Evolutionary conservation across 2,113 vertebrate species (phyloP).

Genomic region (Cyphomyrus discorhynchus): DNA sequence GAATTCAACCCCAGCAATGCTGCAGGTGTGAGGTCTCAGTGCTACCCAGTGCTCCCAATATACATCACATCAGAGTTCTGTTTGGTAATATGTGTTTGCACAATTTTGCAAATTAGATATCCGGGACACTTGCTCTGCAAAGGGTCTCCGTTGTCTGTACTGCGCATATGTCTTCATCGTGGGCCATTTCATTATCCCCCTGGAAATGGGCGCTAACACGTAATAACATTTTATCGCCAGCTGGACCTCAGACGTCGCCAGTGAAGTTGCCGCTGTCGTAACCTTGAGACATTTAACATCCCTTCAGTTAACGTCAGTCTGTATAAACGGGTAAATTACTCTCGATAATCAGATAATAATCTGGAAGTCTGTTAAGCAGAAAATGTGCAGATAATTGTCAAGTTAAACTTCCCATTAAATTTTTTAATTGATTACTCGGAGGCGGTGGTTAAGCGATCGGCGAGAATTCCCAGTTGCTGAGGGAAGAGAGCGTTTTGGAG

Average conservation of each 20-base stretch:
- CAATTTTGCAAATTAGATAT: background rate
- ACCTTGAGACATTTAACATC: background rate
- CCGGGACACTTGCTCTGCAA: background rate
- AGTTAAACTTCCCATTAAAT: background rate
- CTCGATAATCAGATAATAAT: conserved; percentile 10
- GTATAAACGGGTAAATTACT: background rate
- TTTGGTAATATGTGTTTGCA: background rate
- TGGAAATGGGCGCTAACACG: background rate
- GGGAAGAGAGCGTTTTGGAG: background rate
- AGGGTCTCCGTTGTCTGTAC: background rate
- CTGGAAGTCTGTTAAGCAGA: conserved; percentile 7
- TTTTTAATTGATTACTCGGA: background rate
- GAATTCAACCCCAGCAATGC: background rate
- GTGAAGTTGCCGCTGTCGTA: background rate
- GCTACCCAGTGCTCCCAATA: background rate
- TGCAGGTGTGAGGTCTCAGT: background rate
- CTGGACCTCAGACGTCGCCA: background rate
- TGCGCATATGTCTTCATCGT: background rate
- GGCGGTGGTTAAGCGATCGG: background rate
- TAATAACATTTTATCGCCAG: background rate
- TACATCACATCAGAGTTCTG: background rate
- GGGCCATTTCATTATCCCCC: background rate
- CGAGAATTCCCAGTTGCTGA: background rate
- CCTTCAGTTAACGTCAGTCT: background rate
- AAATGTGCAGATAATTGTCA: conserved; percentile 8